These are phyloP conservation scores for Lycia hirtaria DNA, from an alignment of 2,888 invertebrate species.

Conservation along the genomic window DNA sequence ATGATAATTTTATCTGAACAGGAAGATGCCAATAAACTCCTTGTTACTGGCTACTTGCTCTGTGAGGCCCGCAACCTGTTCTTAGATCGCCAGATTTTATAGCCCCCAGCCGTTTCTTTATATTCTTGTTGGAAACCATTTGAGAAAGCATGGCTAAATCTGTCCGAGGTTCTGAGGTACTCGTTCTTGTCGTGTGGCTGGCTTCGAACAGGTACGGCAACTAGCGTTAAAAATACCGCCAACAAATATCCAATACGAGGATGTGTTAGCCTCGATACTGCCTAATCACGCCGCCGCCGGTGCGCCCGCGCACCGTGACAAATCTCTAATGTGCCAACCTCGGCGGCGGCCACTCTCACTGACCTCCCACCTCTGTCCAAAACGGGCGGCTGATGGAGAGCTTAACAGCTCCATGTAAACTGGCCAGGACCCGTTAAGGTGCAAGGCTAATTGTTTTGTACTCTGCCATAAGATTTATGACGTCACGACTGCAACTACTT, in stretches of 20 bases:
- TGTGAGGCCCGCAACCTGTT: conserved; percentile 25
- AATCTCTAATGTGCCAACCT: conserved; percentile 68
- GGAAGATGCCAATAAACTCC: conserved; percentile 36
- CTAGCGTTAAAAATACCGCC: conserved; percentile 32
- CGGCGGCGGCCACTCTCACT: conserved; percentile 46
- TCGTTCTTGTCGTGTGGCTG: conserved; percentile 6
- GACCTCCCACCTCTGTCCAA: conserved; percentile 42
- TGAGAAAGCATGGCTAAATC: conserved; percentile 18
- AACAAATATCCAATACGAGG: conserved; percentile 38
- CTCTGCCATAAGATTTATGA: conserved; percentile 64
- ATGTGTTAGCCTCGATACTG: conserved; percentile 38
- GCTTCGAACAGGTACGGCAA: conserved; percentile 1
- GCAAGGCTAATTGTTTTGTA: conserved; percentile 73
- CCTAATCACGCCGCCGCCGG: conserved; percentile 52
- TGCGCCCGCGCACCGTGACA: conserved; percentile 60
- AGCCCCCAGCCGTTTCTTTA: conserved; percentile 22
- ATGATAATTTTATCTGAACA: conserved; percentile 41
- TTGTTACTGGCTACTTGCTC: conserved; percentile 19
- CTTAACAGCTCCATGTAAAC: conserved; percentile 38
- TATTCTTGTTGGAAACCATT: conserved; percentile 17
- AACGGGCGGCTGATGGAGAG: conserved; percentile 32
- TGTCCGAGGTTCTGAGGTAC: background rate
- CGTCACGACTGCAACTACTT: conserved; percentile 61
- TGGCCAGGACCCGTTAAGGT: conserved; percentile 59
- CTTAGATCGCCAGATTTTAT: conserved; percentile 20